Percentiles rank a stretch among this genome's conserved stretches.
These are phyloP conservation scores for Falco novaeseelandiae DNA, from an alignment of 2,797 vertebrate genomes.

Conservation along the genomic window DNA sequence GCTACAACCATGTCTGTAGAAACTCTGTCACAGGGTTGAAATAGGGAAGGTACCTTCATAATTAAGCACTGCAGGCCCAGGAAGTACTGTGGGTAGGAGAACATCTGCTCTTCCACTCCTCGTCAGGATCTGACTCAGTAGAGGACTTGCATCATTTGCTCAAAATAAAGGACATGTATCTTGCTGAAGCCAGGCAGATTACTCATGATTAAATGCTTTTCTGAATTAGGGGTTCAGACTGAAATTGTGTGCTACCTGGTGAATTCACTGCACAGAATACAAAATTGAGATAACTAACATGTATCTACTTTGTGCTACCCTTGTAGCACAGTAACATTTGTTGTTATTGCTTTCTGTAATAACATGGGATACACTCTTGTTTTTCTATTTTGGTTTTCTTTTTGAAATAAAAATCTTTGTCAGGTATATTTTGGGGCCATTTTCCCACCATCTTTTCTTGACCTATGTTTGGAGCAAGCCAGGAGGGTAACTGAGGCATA, in stretches of 20 bases:
- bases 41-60: background rate
- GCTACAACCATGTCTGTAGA: background rate
- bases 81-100: background rate
- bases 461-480: background rate
- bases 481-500: background rate
- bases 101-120: background rate
- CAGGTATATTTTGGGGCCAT: background rate
- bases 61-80: background rate
- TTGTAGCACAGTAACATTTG: background rate
- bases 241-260: background rate
- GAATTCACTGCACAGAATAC: background rate
- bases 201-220: background rate
- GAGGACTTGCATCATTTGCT: background rate
- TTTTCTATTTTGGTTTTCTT: background rate
- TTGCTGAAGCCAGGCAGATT: background rate
- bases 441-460: background rate
- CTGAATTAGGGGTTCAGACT: background rate
- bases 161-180: background rate
- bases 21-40: background rate
- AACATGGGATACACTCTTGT: background rate
- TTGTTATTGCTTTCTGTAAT: background rate
- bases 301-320: background rate
- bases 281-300: background rate
- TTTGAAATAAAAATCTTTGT: background rate
- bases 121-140: constrained; percentile 18